phyloP scores from a whole-genome alignment of 2,113 vertebrate species.

The Cyprinodon tularosa region DNA sequence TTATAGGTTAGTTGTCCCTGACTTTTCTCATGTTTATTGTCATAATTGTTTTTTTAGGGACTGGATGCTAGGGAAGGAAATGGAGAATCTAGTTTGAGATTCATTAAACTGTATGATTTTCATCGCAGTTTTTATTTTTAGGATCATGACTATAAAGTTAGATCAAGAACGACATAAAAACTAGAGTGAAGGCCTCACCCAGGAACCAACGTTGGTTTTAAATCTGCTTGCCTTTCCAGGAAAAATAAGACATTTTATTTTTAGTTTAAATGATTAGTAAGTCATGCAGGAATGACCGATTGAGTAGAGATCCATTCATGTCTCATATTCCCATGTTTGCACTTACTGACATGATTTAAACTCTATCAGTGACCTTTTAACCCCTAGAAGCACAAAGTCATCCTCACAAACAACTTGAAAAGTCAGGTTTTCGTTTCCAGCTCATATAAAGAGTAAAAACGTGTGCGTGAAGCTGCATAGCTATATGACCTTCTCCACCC shows the following conservation, averaged over 20 bases:
- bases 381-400: neutral
- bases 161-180: too few relatives aligned
- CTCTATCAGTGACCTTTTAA: constrained; percentile 10
- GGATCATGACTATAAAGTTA: neutral
- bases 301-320: neutral
- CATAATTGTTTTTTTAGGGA: neutral
- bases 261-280: neutral
- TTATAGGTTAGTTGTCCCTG: neutral
- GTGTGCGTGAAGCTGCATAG: neutral
- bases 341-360: constrained; percentile 13
- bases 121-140: neutral
- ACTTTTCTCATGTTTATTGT: neutral
- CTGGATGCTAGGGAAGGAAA: neutral
- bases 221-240: neutral
- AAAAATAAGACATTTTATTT: neutral
- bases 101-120: neutral
- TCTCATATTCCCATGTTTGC: neutral
- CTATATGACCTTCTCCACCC: constrained; percentile 13
- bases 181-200: too few relatives aligned
- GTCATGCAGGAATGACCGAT: neutral
- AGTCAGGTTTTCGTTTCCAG: constrained; percentile 1
- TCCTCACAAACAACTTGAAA: constrained; percentile 1
- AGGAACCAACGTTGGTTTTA: too few relatives aligned
- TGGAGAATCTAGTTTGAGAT: neutral
- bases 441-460: constrained; percentile 11